Conservation (phyloP, 2,797 vertebrate species). For the Danio choprae region DNA sequence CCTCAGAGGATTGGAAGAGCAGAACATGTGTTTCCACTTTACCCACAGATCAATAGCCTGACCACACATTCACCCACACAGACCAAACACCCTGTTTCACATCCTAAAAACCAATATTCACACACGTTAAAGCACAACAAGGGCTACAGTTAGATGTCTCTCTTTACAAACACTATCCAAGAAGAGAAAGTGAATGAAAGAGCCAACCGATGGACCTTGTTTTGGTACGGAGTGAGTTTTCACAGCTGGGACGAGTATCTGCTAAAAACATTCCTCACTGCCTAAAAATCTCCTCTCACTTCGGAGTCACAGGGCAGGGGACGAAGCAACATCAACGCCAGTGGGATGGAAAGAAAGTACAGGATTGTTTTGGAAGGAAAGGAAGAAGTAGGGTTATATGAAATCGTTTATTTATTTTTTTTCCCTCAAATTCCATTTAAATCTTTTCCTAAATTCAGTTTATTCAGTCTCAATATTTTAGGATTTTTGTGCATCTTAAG, state of each 20-base stretch:
- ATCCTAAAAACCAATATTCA: conserved; percentile 13
- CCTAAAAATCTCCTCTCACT: conserved; percentile 45
- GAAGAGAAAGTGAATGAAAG: conserved; percentile 47
- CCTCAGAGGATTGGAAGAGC: background rate
- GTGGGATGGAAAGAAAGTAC: conserved; percentile 18
- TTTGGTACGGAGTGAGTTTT: conserved; percentile 67
- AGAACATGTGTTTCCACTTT: conserved; percentile 37
- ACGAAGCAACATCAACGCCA: conserved; percentile 39
- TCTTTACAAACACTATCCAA: conserved; percentile 53
- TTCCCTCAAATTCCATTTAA: no score
- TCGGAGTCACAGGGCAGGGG: conserved; percentile 47
- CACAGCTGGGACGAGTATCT: conserved; percentile 72
- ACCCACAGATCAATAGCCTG: conserved; percentile 24
- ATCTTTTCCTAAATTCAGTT: no score
- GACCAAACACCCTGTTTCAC: conserved; percentile 22
- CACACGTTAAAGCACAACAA: conserved; percentile 22
- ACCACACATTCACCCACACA: conserved; percentile 39
- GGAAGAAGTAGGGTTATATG: no score
- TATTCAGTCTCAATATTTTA: no score
- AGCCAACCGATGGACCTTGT: conserved; percentile 46
- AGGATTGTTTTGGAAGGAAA: conserved; percentile 1
- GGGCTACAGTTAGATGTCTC: conserved; percentile 31
- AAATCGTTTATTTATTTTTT: no score
- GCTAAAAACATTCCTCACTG: conserved; percentile 63
- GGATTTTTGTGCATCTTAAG: no score